Evolutionary conservation across 2,113 vertebrate species (phyloP).

Genomic region (Todiramphus chloris): DNA sequence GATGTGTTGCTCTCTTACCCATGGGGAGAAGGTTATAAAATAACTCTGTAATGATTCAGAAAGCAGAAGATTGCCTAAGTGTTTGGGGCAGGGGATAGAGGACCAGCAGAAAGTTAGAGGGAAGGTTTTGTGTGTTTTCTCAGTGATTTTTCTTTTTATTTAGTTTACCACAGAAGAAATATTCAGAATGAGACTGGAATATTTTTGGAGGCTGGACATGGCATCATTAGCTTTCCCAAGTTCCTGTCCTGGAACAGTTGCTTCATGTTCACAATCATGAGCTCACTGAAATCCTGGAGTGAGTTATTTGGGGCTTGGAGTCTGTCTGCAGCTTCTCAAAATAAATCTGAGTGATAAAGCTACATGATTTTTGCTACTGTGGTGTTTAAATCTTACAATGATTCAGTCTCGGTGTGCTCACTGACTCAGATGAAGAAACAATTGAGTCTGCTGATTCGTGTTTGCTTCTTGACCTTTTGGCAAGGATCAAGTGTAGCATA

Average conservation of each 20-base stretch:
- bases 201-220: not conserved
- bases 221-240: not conserved
- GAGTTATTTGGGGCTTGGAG: not conserved
- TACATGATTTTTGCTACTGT: not conserved
- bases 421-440: not conserved
- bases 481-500: slow-evolving; percentile 29
- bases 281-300: not conserved
- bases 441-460: not conserved
- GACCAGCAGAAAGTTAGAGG: not conserved
- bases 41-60: not conserved
- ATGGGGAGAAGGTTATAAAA: not conserved
- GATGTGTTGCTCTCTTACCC: not conserved
- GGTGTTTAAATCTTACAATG: not conserved
- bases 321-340: not conserved
- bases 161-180: not conserved
- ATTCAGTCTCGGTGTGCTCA: not conserved
- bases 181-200: not conserved
- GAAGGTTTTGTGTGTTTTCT: not conserved
- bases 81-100: not conserved
- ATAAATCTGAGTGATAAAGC: not conserved
- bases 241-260: not conserved
- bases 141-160: not conserved
- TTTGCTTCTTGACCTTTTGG: slow-evolving; percentile 58
- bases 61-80: not conserved
- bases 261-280: not conserved